A percentile compares a stretch with the other conserved stretches of the same genome.
phyloP scores from a whole-genome alignment of 1,140 invertebrate genomes.

The Ephestia elutella region DNA sequence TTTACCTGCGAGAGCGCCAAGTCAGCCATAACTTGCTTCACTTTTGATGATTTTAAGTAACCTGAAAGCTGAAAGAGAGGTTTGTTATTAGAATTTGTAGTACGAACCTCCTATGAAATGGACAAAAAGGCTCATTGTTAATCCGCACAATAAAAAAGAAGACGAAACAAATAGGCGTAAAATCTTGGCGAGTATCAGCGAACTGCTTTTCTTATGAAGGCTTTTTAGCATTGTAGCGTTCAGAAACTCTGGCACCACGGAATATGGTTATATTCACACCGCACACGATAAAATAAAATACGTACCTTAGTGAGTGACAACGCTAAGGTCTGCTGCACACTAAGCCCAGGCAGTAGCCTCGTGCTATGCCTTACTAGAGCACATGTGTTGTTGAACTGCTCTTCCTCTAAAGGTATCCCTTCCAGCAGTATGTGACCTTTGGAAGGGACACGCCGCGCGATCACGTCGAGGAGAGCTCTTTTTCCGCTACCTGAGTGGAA shows the following conservation, averaged over 20 bases:
- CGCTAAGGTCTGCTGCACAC: slow-evolving; percentile 88
- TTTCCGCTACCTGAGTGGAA: slow-evolving; percentile 85
- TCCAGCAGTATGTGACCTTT: slow-evolving; percentile 91
- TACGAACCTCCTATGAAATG: no score
- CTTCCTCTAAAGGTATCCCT: slow-evolving; percentile 84
- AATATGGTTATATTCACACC: no score
- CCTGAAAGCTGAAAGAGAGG: slow-evolving; percentile 76
- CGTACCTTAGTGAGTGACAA: slow-evolving; percentile 85
- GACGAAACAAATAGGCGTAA: no score
- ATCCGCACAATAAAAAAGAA: no score
- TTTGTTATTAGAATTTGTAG: background rate
- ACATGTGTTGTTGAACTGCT: slow-evolving; percentile 88
- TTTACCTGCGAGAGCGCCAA: slow-evolving; percentile 86
- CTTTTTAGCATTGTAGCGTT: no score
- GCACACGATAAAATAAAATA: background rate
- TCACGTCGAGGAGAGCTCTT: slow-evolving; percentile 91
- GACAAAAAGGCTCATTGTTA: no score
- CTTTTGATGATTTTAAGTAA: slow-evolving; percentile 83
- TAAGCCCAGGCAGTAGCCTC: slow-evolving; percentile 87
- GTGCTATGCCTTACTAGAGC: slow-evolving; percentile 90
- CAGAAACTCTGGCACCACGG: no score
- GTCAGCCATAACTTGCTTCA: slow-evolving; percentile 91
- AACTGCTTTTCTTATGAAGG: no score
- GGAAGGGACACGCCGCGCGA: slow-evolving; percentile 85
- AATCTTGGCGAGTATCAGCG: no score